phyloP scores from a whole-genome alignment of 2,888 invertebrate genomes.

The Thymelicus lineola region DNA sequence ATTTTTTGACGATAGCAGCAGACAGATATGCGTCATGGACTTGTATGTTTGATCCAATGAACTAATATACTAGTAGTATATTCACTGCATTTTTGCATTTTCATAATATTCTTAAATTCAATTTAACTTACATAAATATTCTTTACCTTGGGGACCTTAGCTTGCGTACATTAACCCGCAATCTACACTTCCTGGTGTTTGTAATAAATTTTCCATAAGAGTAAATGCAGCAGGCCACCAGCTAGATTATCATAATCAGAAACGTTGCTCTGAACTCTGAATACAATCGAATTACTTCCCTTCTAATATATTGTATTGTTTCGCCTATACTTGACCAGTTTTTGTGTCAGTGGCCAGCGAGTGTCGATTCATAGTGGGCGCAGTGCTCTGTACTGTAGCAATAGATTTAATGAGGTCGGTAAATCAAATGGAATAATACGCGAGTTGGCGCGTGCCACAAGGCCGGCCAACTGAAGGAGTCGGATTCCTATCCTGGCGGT shows the following conservation, averaged over 20 bases:
- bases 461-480: slow-evolving; percentile 75
- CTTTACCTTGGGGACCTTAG: too few species aligned
- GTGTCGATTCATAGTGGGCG: slow-evolving; percentile 50
- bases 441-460: slow-evolving; percentile 80
- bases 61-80: too few species aligned
- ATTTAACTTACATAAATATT: too few species aligned
- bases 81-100: too few species aligned
- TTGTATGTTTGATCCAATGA: too few species aligned
- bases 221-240: slow-evolving; percentile 36
- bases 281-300: slow-evolving; percentile 21
- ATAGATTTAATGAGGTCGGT: slow-evolving; percentile 65
- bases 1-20: too few species aligned
- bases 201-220: slow-evolving; percentile 19
- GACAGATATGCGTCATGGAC: too few species aligned
- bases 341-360: slow-evolving; percentile 34
- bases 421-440: slow-evolving; percentile 69
- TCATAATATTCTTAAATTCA: too few species aligned
- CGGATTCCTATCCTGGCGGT: slow-evolving; percentile 58
- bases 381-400: slow-evolving; percentile 56
- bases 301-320: slow-evolving; percentile 31
- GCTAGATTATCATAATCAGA: slow-evolving; percentile 36
- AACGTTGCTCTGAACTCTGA: slow-evolving; percentile 14
- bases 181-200: slow-evolving; percentile 4
- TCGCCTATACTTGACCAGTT: slow-evolving; percentile 4
- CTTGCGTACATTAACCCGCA: not conserved